Evolutionary conservation across 2,113 vertebrate genomes (phyloP), one percentile per base, ranked within the genome.

Genomic region (Nanger granti): DNA sequence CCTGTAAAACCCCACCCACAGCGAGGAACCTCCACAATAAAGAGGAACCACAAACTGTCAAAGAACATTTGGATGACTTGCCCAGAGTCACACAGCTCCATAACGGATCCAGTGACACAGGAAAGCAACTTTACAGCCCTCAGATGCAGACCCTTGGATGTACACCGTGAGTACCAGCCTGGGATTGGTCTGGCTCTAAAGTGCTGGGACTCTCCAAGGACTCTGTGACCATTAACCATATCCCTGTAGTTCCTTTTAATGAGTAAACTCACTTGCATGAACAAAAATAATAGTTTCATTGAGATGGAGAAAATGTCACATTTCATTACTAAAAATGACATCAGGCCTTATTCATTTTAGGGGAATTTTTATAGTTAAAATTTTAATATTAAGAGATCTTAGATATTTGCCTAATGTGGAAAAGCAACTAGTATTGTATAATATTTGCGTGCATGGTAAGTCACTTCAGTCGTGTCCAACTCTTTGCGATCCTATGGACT

Each of bases 271-370:
- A 91, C 49, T 93, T 41, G 31, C 13, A 60, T 93, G 73, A 83
- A 64, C 44, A 92, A 96, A 94, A 96, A 62, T 76, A 89, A 93
- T 94, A 91, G 85, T 84, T 92, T 97, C 57, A 31, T 96, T 90
- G 90, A 88, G 52, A 92, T 90, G 57, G 57, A 90, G 24, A 95
- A 96, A 98, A 59, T 85, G 60, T n/a, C 73, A 87, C 73, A 87
- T n/a, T 79, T 66, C 55, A 83, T 73, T 69, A 90, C 55, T 29
- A 82, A 97, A 92, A 96, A 82, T 80, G 79, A 29, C 37, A 59
- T 57, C 41, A 59, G 31, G 87, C 17, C 54, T 91, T 37, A 15
- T 60, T 94, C 60, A 91, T 28, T 83, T 84, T 55, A 91, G 47
- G 49, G 76, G 85, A 84, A 57, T 18, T 84, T 91, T 76, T 93